phyloP scores from a whole-genome alignment of 2,113 vertebrate species.

The Melanerpes formicivorus region DNA sequence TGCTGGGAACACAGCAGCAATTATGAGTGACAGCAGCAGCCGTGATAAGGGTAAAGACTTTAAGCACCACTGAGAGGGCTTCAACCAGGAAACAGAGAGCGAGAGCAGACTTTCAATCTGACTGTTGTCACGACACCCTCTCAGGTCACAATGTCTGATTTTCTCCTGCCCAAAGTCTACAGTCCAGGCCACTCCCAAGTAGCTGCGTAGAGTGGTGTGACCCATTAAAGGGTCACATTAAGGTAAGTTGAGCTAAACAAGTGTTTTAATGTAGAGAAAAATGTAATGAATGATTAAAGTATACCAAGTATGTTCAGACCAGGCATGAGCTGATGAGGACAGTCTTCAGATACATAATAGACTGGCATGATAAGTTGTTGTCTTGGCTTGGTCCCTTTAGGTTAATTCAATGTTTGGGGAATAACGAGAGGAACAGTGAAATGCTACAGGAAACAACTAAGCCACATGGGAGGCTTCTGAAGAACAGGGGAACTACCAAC shows the following conservation, averaged over 20 bases:
- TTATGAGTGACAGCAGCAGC: background rate
- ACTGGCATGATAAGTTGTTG: background rate
- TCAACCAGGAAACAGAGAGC: background rate
- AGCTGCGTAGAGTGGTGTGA: background rate
- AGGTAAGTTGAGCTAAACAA: background rate
- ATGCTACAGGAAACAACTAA: background rate
- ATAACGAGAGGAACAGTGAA: background rate
- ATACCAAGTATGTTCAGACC: background rate
- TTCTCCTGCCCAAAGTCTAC: background rate
- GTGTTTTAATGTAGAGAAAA: background rate
- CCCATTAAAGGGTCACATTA: background rate
- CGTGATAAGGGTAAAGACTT: background rate
- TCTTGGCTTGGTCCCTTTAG: background rate
- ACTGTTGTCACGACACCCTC: background rate
- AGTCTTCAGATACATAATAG: background rate
- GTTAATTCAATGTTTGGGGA: background rate
- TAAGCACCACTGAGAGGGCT: background rate
- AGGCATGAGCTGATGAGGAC: background rate
- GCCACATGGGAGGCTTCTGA: background rate
- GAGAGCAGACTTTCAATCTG: background rate
- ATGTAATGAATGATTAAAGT: background rate
- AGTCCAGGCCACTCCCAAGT: background rate
- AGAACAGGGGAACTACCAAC: background rate
- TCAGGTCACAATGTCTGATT: background rate
- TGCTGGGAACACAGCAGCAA: background rate